Evolutionary conservation across 1,140 invertebrate species (phyloP), one percentile per base, ranked within the genome.

Genomic region (Trichonephila clavata): DNA sequence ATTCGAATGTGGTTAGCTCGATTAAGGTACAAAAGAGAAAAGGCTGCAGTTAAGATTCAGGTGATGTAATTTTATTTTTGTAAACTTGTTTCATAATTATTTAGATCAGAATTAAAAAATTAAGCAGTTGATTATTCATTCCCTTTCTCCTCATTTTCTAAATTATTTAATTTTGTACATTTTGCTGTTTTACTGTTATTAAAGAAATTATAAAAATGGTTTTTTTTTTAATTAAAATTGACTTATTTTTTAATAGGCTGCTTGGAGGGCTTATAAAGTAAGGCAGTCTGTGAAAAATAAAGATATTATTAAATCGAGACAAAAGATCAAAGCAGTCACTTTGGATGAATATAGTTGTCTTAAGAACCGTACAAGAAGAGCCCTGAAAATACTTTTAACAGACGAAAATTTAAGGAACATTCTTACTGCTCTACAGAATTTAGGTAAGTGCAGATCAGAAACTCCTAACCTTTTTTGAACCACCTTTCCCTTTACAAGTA

Each of bases 341-440:
- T 84, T 83, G n/a, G n/a, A 20, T 57, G 89, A 94, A 71, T 39
- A 63, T 80, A 84, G 86, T 20, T 59, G n/a, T 14, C 83, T 94
- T 32, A 32, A 21, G n/a, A 77, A 65, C n/a, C 43, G 94, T 50
- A 94, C 92, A 43, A 63, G 43, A 7, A 71, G 39, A 43, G 89
- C 94, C 4, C 50, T 94, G 21, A 59, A 92, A 20, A 20, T 89
- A 20, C 80, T 94, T 21, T 92, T 92, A 27, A 63, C 32, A 16
- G 32, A 65, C 32, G 13, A 57, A 13, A 86, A 90, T 86, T 14
- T 94, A 71, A 81, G 83, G 4, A 32, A 83, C 32, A 93, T 94
- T 39, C 63, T 94, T n/a, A 18, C 18, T 63, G 90, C 93, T 14
- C 57, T 94, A 32, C 71, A 90, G 57, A 50, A 91, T 90, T 77